These are phyloP conservation scores for Onthophagus sagittarius DNA, from an alignment of 2,888 invertebrate genomes.

Conservation along the genomic window DNA sequence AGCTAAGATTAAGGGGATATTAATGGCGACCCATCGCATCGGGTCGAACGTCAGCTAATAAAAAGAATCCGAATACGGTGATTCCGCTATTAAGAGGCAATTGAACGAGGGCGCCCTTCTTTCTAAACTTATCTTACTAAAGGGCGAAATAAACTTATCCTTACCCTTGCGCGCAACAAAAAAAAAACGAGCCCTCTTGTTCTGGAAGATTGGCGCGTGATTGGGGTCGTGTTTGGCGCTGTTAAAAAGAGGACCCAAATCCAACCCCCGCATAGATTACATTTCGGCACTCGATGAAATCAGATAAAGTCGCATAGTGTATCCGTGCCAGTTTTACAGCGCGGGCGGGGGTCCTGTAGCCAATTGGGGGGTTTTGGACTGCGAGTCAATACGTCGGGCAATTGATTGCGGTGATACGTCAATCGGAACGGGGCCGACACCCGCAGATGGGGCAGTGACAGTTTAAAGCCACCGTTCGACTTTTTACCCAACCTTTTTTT, in stretches of 20 bases:
- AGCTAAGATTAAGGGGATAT: neutral
- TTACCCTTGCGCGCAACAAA: slow-evolving; percentile 3
- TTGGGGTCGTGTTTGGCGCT: slow-evolving; percentile 28
- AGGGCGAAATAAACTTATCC: neutral
- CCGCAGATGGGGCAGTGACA: slow-evolving; percentile 28
- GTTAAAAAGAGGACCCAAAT: slow-evolving; percentile 7
- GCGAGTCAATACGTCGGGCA: slow-evolving; percentile 33
- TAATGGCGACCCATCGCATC: neutral
- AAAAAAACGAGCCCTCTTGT: slow-evolving; percentile 20
- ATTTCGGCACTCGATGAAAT: slow-evolving; percentile 29
- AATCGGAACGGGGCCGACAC: slow-evolving; percentile 21
- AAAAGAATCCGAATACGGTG: neutral
- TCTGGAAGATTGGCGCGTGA: slow-evolving; percentile 26
- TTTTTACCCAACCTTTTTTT: slow-evolving; percentile 8
- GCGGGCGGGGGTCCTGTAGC: neutral
- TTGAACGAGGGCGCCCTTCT: neutral
- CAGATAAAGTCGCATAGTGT: slow-evolving; percentile 30
- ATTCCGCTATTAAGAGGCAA: neutral
- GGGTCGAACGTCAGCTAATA: neutral
- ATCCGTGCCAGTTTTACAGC: slow-evolving; percentile 22
- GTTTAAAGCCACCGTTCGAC: slow-evolving; percentile 19
- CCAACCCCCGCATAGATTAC: slow-evolving; percentile 20
- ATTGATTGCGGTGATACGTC: slow-evolving; percentile 34
- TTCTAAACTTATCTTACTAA: neutral
- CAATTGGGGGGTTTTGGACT: slow-evolving; percentile 16